Conservation (phyloP, 2,888 invertebrate genomes). For the Scaptodrosophila latifasciaeformis region DNA sequence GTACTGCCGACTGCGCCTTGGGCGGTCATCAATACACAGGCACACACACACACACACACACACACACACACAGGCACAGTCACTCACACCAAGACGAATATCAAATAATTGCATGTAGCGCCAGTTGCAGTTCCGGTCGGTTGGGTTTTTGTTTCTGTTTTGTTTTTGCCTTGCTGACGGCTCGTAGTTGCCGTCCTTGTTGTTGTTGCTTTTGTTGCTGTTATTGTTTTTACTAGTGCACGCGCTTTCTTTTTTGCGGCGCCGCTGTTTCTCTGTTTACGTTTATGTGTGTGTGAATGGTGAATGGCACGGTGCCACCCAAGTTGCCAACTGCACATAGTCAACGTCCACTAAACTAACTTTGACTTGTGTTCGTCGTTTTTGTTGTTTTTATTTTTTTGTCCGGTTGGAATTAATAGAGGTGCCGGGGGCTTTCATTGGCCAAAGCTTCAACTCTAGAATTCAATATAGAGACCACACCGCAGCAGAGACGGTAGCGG, state of each 20-base stretch:
- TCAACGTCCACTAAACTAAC: too few species aligned
- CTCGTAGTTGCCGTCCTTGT: slow-evolving; percentile 12
- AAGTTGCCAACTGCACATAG: slow-evolving; percentile 62
- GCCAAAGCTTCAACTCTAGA: slow-evolving; percentile 59
- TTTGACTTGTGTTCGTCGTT: slow-evolving; percentile 23
- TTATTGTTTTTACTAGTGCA: slow-evolving; percentile 46
- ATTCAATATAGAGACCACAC: slow-evolving; percentile 50
- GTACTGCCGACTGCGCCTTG: slow-evolving; percentile 1
- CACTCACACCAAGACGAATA: background rate
- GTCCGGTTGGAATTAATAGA: slow-evolving; percentile 57
- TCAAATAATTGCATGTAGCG: slow-evolving; percentile 62
- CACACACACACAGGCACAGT: background rate
- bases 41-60: slow-evolving; percentile 17
- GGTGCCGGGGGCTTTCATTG: slow-evolving; percentile 53
- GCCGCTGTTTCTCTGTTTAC: slow-evolving; percentile 35
- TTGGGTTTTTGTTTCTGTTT: slow-evolving; percentile 47
- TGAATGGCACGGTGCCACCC: slow-evolving; percentile 67
- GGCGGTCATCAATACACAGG: slow-evolving; percentile 8
- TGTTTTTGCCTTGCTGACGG: slow-evolving; percentile 12
- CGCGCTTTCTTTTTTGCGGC: slow-evolving; percentile 67
- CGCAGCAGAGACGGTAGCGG: slow-evolving; percentile 9
- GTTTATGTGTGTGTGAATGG: slow-evolving; percentile 54
- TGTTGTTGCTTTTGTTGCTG: too few species aligned
- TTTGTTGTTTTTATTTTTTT: background rate
- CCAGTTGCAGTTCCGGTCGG: slow-evolving; percentile 72